Evolutionary conservation across 2,888 invertebrate species (phyloP).

Genomic region (Tipula helvola): DNA sequence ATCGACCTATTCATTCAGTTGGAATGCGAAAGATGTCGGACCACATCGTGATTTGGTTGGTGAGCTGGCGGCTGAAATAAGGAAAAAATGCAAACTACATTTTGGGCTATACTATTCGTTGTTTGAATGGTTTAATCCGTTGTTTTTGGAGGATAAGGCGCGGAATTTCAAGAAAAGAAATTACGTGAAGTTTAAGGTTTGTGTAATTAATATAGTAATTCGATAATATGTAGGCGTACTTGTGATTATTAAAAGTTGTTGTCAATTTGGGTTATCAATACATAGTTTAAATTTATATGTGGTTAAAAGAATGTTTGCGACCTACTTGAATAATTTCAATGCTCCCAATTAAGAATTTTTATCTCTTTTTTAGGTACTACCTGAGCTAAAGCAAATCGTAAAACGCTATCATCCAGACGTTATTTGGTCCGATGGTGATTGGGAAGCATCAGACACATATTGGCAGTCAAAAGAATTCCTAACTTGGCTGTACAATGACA

Average conservation of each 20-base stretch:
- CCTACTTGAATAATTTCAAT: no score
- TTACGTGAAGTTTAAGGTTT: slow-evolving; percentile 54
- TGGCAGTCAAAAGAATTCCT: slow-evolving; percentile 77
- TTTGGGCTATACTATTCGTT: slow-evolving; percentile 80
- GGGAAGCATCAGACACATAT: slow-evolving; percentile 73
- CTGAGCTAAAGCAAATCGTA: slow-evolving; percentile 70
- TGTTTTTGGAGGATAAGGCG: slow-evolving; percentile 58
- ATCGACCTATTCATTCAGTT: slow-evolving; percentile 67
- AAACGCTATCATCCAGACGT: slow-evolving; percentile 58
- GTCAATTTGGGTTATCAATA: not conserved
- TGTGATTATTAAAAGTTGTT: not conserved
- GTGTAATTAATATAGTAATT: not conserved
- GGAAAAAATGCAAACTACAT: slow-evolving; percentile 44
- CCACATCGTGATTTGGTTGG: slow-evolving; percentile 62
- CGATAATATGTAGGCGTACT: not conserved
- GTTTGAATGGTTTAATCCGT: slow-evolving; percentile 79
- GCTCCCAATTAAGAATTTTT: not conserved
- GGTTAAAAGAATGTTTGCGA: not conserved
- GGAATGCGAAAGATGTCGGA: slow-evolving; percentile 72
- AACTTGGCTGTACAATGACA: slow-evolving; percentile 75
- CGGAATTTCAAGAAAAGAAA: slow-evolving; percentile 47
- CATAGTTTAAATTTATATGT: not conserved
- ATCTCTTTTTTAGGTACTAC: slow-evolving; percentile 37
- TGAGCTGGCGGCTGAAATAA: slow-evolving; percentile 57
- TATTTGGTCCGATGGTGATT: slow-evolving; percentile 91